Evolutionary conservation across 2,888 invertebrate species (phyloP).

Genomic region (Augochlorella aurata): DNA sequence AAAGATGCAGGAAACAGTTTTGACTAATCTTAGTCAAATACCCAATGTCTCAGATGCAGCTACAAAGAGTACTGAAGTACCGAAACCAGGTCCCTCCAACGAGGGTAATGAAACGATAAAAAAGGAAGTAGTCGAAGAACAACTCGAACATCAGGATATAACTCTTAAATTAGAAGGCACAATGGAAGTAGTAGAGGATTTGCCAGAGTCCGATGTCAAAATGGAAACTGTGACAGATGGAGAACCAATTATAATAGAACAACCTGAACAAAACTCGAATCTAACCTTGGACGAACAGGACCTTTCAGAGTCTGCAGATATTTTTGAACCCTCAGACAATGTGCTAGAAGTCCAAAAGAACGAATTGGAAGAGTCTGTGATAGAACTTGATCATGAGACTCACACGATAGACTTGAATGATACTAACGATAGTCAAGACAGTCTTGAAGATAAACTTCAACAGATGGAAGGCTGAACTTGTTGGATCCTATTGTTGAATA

Average conservation of each 20-base stretch:
- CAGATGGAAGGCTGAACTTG: constrained; percentile 79
- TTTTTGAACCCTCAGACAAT: constrained; percentile 71
- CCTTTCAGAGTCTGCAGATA: constrained; percentile 70
- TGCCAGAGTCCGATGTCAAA: constrained; percentile 57
- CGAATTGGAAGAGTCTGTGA: constrained; percentile 71
- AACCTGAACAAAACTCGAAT: constrained; percentile 58
- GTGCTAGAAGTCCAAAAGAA: constrained; percentile 62
- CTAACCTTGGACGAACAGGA: constrained; percentile 62
- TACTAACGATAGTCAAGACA: constrained; percentile 80
- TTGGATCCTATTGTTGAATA: constrained; percentile 1
- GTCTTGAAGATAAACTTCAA: constrained; percentile 79
- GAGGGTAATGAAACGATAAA: constrained; percentile 35
- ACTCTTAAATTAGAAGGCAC: constrained; percentile 50
- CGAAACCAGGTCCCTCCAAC: constrained; percentile 24
- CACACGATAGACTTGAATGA: constrained; percentile 78
- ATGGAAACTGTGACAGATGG: constrained; percentile 28
- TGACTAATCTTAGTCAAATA: constrained; percentile 76
- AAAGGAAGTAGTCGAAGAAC: constrained; percentile 28
- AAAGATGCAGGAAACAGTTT: constrained; percentile 78
- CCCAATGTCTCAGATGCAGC: constrained; percentile 61
- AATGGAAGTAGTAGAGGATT: constrained; percentile 51
- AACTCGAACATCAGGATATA: constrained; percentile 33
- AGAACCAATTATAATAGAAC: constrained; percentile 54
- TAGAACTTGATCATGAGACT: constrained; percentile 70
- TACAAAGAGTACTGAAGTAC: constrained; percentile 55